These are phyloP conservation scores for Harpagifer antarcticus DNA, from an alignment of 2,797 vertebrate species.

Conservation along the genomic window DNA sequence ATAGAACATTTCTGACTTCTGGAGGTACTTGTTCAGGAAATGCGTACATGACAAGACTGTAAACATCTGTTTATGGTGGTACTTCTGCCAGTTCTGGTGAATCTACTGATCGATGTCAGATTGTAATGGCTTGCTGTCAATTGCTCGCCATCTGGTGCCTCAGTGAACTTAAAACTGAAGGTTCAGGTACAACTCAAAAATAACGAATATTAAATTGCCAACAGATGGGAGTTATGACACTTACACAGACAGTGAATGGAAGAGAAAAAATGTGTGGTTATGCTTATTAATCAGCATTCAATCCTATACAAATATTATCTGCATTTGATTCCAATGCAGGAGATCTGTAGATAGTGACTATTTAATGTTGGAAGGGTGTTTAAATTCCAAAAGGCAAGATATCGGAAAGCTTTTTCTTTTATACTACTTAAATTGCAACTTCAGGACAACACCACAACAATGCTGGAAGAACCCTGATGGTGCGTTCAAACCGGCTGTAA, in stretches of 20 bases:
- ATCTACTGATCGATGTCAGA: slow-evolving; percentile 16
- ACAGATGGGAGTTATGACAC: slow-evolving; percentile 54
- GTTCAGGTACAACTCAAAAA: slow-evolving; percentile 36
- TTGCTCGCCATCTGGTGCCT: slow-evolving; percentile 49
- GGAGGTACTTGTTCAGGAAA: neutral
- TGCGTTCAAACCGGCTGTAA: no score
- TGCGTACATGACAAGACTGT: neutral
- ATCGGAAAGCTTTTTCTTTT: no score
- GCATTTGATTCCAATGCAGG: no score
- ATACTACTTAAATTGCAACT: no score
- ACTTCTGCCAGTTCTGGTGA: neutral
- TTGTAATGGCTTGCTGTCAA: slow-evolving; percentile 32
- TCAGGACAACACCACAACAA: no score
- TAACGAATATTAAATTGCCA: slow-evolving; percentile 7
- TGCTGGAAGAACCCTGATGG: no score
- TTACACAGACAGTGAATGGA: slow-evolving; percentile 21
- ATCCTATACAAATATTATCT: no score
- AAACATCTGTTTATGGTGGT: neutral
- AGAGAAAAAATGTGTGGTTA: neutral
- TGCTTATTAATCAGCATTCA: no score
- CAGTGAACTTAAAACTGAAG: slow-evolving; percentile 32
- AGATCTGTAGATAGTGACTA: no score
- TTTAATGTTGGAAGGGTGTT: no score
- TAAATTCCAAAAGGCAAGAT: no score
- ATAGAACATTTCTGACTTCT: neutral